These are phyloP conservation scores for Drosophila ambigua DNA, from an alignment of 1,140 invertebrate genomes.

Conservation along the genomic window DNA sequence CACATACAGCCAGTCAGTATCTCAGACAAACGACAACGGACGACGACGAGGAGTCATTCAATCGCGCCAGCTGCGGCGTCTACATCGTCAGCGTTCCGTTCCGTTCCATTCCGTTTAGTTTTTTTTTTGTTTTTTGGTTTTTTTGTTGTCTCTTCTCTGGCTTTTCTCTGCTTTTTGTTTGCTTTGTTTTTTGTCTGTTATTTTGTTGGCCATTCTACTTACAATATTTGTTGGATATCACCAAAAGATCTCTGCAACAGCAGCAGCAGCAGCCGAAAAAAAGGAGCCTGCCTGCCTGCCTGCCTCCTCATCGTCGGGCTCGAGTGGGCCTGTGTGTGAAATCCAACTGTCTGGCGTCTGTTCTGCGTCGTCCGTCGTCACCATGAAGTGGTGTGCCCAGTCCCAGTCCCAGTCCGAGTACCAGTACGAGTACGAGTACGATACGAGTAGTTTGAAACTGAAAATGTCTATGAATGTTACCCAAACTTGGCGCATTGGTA, in stretches of 20 bases:
- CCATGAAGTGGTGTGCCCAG: conserved; percentile 64
- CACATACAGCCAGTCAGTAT: conserved; percentile 70
- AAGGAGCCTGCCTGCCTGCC: conserved; percentile 22
- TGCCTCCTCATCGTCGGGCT: conserved; percentile 30
- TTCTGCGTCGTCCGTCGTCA: conserved; percentile 54
- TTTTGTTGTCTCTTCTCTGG: conserved; percentile 27
- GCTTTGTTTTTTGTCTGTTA: conserved; percentile 42
- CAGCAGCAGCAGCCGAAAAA: conserved; percentile 51
- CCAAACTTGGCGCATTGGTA: conserved; percentile 21
- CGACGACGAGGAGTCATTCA: conserved; percentile 78
- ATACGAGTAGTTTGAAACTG: conserved; percentile 54
- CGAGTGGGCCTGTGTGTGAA: conserved; percentile 72
- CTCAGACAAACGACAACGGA: conserved; percentile 64
- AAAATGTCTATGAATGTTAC: conserved; percentile 69
- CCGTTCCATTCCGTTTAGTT: conserved; percentile 54
- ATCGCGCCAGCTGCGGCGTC: conserved; percentile 79
- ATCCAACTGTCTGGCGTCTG: conserved; percentile 74
- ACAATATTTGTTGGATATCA: conserved; percentile 80
- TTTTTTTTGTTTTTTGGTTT: conserved; percentile 30
- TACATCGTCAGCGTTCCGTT: conserved; percentile 66
- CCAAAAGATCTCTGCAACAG: conserved; percentile 72
- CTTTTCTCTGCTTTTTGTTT: conserved; percentile 28
- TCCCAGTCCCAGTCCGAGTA: conserved; percentile 19
- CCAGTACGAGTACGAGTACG: conserved; percentile 27
- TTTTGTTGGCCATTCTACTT: conserved; percentile 73